Conservation (phyloP, 2,888 invertebrate species). For the Sphaerophoria rueppellii region DNA sequence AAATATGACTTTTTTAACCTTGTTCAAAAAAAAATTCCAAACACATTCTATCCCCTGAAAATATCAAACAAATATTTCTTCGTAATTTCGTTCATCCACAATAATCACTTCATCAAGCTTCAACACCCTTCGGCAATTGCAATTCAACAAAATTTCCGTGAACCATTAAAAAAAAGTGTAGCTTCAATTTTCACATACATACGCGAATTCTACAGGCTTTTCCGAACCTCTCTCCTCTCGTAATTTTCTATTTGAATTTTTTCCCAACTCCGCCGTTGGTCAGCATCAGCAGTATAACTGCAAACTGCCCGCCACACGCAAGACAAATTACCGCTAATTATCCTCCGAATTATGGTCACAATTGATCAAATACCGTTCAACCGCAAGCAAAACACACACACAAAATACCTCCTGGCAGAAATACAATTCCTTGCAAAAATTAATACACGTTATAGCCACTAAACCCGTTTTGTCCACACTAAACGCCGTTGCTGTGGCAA, state of each 20-base stretch:
- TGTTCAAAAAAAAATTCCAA: too few species aligned
- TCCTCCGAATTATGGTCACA: conserved; percentile 61
- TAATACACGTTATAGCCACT: conserved; percentile 21
- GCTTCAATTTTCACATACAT: conserved; percentile 16
- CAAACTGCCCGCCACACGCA: conserved; percentile 3
- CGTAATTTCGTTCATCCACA: too few species aligned
- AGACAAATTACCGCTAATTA: conserved; percentile 63
- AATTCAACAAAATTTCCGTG: conserved; percentile 8
- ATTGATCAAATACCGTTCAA: conserved; percentile 71
- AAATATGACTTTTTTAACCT: too few species aligned
- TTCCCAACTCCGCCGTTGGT: not conserved
- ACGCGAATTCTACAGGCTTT: conserved; percentile 21
- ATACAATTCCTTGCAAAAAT: conserved; percentile 26
- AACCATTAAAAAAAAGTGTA: not conserved
- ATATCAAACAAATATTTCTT: not conserved
- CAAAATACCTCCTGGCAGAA: conserved; percentile 56
- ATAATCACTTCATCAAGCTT: not conserved
- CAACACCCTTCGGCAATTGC: conserved; percentile 41
- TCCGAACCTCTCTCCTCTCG: conserved; percentile 9
- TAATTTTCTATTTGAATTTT: conserved; percentile 21
- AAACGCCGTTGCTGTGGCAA: conserved; percentile 3
- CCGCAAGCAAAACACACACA: not conserved
- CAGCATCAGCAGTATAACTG: not conserved
- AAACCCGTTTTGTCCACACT: conserved; percentile 31
- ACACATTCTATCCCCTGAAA: not conserved